Evolutionary conservation across 64 coral and sea anemone genomes (phyloP).

Genomic region (Stylophora pistillata): DNA sequence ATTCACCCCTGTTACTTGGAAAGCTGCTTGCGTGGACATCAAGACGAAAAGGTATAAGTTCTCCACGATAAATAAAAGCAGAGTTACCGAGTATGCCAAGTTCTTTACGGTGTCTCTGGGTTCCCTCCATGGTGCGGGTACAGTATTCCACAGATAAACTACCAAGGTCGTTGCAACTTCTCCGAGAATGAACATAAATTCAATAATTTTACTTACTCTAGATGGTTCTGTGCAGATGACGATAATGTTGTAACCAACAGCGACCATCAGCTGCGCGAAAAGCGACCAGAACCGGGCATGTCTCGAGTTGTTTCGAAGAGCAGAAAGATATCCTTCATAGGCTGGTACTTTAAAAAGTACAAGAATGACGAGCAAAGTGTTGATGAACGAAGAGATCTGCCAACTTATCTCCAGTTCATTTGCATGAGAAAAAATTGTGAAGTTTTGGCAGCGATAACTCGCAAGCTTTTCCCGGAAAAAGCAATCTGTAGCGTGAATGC

Average conservation of each 20-base stretch:
- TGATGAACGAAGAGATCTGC: constrained; percentile 21
- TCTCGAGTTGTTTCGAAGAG: background rate
- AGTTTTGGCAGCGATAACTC: constrained; percentile 52
- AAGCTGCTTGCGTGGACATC: constrained; percentile 8
- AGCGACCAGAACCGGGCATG: constrained; percentile 44
- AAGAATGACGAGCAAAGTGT: constrained; percentile 5
- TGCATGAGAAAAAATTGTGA: constrained; percentile 40
- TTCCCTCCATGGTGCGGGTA: background rate
- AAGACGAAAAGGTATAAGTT: constrained; percentile 4
- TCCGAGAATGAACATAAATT: background rate
- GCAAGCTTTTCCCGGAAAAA: constrained; percentile 20
- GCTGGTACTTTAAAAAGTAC: background rate
- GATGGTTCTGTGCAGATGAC: constrained; percentile 1
- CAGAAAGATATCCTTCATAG: background rate
- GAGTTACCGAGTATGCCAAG: background rate
- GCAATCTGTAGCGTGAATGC: constrained; percentile 19
- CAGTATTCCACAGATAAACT: constrained; percentile 12
- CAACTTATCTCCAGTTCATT: constrained; percentile 30
- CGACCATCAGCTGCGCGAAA: background rate
- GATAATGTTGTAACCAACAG: constrained; percentile 9
- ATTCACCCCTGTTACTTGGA: constrained; percentile 11
- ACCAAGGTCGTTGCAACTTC: background rate
- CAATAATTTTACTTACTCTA: background rate
- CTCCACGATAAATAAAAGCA: constrained; percentile 23
- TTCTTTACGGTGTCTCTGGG: background rate